Conservation (phyloP, 2,113 vertebrate species). For the Amia ocellicauda region DNA sequence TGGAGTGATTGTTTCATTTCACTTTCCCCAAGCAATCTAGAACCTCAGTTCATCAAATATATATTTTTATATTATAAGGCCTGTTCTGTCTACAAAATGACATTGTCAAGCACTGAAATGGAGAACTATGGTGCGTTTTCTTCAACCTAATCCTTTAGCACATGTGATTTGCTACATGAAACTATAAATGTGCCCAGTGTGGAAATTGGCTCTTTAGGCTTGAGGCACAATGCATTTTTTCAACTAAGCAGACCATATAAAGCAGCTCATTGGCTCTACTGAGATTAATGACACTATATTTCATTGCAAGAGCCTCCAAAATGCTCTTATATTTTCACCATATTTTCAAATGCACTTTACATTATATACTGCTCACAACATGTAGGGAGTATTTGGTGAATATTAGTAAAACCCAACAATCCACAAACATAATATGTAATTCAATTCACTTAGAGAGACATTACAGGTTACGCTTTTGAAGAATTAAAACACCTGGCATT, state of each 20-base stretch:
- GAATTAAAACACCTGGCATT: too few species aligned
- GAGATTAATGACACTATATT: conserved; percentile 16
- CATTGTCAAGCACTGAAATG: conserved; percentile 3
- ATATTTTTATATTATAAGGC: conserved; percentile 2
- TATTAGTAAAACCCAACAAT: too few species aligned
- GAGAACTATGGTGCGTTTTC: neutral
- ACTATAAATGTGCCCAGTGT: conserved; percentile 12
- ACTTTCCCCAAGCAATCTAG: neutral
- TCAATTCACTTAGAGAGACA: too few species aligned
- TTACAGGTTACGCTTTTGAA: too few species aligned
- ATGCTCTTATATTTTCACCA: too few species aligned
- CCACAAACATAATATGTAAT: too few species aligned
- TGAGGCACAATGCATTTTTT: conserved; percentile 32
- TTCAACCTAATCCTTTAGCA: conserved; percentile 12
- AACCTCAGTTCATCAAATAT: conserved; percentile 8
- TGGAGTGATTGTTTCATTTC: neutral
- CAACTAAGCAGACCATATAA: conserved; percentile 33
- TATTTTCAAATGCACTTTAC: too few species aligned
- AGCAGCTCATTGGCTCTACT: conserved; percentile 24
- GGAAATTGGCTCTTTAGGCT: conserved; percentile 22
- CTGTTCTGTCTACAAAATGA: conserved; percentile 2
- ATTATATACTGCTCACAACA: too few species aligned
- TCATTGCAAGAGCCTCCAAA: too few species aligned
- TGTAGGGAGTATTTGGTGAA: too few species aligned
- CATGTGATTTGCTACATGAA: conserved; percentile 12